Evolutionary conservation across 2,888 invertebrate species (phyloP).

Genomic region (Notocelia uddmanniana): DNA sequence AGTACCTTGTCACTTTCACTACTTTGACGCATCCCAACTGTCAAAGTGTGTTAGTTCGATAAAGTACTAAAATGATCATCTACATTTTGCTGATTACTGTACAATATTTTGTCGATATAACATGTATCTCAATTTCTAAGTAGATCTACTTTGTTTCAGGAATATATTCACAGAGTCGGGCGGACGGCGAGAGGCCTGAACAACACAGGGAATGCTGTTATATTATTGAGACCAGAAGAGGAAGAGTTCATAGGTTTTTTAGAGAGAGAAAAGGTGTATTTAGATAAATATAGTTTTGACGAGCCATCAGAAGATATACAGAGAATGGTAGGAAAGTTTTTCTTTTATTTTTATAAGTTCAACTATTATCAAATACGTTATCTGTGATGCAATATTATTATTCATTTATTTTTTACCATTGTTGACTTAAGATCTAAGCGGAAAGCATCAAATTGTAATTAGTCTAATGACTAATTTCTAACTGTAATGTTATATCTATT

Average conservation of each 20-base stretch:
- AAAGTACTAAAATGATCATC: no score
- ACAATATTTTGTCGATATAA: no score
- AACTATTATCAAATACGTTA: background rate
- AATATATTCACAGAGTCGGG: slow-evolving; percentile 99
- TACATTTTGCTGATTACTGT: no score
- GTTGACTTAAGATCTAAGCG: no score
- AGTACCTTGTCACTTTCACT: no score
- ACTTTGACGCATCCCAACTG: no score
- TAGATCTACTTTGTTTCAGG: slow-evolving; percentile 85
- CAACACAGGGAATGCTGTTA: slow-evolving; percentile 95
- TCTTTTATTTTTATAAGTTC: background rate
- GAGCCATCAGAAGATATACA: slow-evolving; percentile 67
- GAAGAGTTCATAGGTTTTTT: slow-evolving; percentile 95
- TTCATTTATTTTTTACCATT: background rate
- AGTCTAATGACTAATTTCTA: no score
- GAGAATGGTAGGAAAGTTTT: slow-evolving; percentile 64
- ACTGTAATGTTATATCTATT: no score
- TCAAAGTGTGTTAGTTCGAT: no score
- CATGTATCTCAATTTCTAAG: no score
- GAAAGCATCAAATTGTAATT: no score
- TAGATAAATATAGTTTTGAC: slow-evolving; percentile 91
- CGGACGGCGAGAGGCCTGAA: slow-evolving; percentile 98
- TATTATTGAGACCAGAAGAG: slow-evolving; percentile 97
- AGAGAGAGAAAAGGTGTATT: slow-evolving; percentile 94
- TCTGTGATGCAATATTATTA: background rate